Percentiles rank a stretch among this genome's conserved stretches.
phyloP scores from a whole-genome alignment of 2,113 vertebrate genomes.

The Pungitius pungitius region DNA sequence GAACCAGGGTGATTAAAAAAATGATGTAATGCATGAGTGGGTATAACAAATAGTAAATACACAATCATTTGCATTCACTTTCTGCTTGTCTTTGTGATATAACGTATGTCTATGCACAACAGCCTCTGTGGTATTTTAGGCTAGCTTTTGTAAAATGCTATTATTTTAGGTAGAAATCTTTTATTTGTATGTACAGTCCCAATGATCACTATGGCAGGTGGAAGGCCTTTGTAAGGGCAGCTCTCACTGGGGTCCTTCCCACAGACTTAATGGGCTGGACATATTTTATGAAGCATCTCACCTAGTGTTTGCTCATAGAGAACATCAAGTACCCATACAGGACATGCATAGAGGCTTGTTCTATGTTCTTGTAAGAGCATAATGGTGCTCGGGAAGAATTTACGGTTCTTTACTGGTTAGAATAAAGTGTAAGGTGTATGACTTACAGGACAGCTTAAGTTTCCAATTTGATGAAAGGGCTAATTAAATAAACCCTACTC shows the following conservation, averaged over 20 bases:
- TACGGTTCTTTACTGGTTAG: not conserved
- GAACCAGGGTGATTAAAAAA: conserved; percentile 37
- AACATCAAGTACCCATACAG: conserved; percentile 38
- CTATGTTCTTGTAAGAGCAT: not conserved
- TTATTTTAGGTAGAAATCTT: conserved; percentile 8
- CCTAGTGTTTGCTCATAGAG: conserved; percentile 43
- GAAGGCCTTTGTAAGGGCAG: conserved; percentile 53
- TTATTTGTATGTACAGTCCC: conserved; percentile 16
- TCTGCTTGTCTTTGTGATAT: conserved; percentile 16
- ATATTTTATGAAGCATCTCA: conserved; percentile 65
- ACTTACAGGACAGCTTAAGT: not conserved
- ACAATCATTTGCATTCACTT: conserved; percentile 20
- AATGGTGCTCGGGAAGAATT: not conserved
- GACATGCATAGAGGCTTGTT: conserved; percentile 31
- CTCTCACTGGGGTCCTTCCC: conserved; percentile 47
- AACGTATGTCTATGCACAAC: conserved; percentile 5
- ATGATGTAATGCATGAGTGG: conserved; percentile 54
- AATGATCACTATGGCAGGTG: conserved; percentile 13
- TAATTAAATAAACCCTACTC: conserved; percentile 3
- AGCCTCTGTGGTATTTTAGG: not conserved
- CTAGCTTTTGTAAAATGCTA: conserved; percentile 23
- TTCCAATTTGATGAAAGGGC: not conserved
- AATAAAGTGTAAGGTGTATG: not conserved
- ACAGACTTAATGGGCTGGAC: conserved; percentile 60
- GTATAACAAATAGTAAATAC: conserved; percentile 11